These are phyloP conservation scores for Hemichromis elongatus DNA, from an alignment of 2,113 vertebrate species.

Conservation along the genomic window DNA sequence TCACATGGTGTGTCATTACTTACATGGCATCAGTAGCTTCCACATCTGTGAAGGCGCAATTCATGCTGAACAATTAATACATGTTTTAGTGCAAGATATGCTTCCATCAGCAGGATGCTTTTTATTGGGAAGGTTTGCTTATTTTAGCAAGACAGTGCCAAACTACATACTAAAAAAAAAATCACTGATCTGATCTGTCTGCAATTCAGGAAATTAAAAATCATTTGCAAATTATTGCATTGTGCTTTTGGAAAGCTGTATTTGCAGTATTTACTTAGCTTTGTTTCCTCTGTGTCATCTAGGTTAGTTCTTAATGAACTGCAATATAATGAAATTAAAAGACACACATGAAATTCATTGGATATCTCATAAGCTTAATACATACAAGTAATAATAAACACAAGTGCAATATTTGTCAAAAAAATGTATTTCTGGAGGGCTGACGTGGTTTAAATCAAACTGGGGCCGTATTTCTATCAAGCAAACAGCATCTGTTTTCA, in stretches of 20 bases:
- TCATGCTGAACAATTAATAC: neutral
- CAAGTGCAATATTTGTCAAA: neutral
- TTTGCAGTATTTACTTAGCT: neutral
- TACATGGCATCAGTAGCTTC: neutral
- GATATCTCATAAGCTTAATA: neutral
- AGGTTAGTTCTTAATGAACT: neutral
- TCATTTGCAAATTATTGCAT: neutral
- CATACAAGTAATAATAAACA: neutral
- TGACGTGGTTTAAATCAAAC: conserved; percentile 29
- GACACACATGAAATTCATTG: neutral
- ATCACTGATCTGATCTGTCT: neutral
- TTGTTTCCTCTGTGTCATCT: neutral
- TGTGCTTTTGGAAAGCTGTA: neutral
- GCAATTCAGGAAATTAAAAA: neutral
- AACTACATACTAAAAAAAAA: neutral
- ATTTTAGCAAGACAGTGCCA: neutral
- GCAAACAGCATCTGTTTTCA: conserved; percentile 18
- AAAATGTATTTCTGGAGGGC: neutral
- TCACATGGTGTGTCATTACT: neutral
- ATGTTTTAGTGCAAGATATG: neutral
- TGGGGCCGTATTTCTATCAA: conserved; percentile 19
- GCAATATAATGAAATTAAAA: neutral
- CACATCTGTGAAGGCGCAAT: neutral
- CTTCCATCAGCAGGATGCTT: neutral
- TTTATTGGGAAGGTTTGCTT: neutral